Conservation (phyloP, 2,797 vertebrate species). For the Hirundo rustica region DNA sequence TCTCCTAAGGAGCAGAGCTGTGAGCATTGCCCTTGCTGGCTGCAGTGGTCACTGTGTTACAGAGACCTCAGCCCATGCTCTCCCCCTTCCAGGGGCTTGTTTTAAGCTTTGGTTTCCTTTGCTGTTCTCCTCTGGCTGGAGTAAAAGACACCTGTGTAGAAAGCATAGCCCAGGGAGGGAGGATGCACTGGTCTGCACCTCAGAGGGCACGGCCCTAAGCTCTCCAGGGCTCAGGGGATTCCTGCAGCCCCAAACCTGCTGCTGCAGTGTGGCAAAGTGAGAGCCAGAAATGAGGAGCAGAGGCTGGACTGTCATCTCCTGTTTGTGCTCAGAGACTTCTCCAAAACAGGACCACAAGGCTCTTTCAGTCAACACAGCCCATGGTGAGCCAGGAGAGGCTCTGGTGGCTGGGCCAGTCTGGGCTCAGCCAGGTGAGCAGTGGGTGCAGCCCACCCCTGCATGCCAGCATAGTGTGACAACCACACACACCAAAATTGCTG, state of each 20-base stretch:
- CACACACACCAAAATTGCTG: neutral
- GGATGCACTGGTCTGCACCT: neutral
- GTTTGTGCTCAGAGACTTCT: neutral
- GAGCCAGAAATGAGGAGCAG: neutral
- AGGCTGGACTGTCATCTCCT: neutral
- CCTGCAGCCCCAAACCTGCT: neutral
- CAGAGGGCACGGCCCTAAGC: fast-evolving
- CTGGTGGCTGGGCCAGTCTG: neutral
- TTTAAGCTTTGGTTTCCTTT: neutral
- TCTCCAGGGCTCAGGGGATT: neutral
- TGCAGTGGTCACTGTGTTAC: neutral
- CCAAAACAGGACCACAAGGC: neutral
- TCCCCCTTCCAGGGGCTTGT: neutral
- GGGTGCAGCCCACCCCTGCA: neutral
- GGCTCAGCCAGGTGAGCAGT: neutral
- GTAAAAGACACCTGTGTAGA: neutral
- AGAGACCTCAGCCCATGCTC: neutral
- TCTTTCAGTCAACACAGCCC: neutral
- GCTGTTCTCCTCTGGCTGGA: neutral
- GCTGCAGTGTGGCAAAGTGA: neutral
- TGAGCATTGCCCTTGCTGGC: neutral
- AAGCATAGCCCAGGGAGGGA: neutral
- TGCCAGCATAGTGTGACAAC: neutral
- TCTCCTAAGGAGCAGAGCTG: neutral
- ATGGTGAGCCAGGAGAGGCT: neutral